phyloP scores from a whole-genome alignment of 2,797 vertebrate genomes.

The Thalassophryne amazonica region DNA sequence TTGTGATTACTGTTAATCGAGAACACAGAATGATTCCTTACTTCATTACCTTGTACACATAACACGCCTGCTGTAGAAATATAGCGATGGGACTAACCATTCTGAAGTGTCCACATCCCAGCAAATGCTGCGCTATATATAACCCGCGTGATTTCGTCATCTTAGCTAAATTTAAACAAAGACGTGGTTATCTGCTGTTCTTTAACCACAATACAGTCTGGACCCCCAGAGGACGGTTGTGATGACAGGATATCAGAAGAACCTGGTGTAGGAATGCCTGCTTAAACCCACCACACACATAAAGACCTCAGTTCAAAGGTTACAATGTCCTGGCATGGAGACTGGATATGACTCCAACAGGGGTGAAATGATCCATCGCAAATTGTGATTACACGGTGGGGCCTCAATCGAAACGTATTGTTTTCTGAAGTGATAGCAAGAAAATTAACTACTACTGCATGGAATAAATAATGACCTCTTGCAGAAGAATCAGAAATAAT shows the following conservation, averaged over 20 bases:
- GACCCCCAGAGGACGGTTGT: conserved; percentile 56
- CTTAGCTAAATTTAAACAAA: conserved; percentile 55
- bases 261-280: conserved; percentile 46
- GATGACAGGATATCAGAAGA: conserved; percentile 70
- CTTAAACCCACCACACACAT: conserved; percentile 42
- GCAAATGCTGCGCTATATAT: conserved; percentile 41
- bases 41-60: conserved; percentile 72
- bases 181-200: conserved; percentile 43
- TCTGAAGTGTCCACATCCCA: conserved; percentile 27
- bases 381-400: too few relatives aligned
- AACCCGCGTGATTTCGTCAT: conserved; percentile 41
- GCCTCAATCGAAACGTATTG: too few relatives aligned
- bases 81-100: conserved; percentile 47
- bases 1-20: conserved; percentile 78
- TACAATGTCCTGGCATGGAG: too few relatives aligned
- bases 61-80: conserved; percentile 50
- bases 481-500: too few relatives aligned
- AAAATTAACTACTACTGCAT: too few relatives aligned
- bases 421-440: too few relatives aligned
- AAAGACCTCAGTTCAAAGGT: too few relatives aligned
- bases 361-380: too few relatives aligned
- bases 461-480: too few relatives aligned
- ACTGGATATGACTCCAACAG: too few relatives aligned
- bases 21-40: conserved; percentile 72
- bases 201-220: conserved; percentile 58